Base-by-base conservation (phyloP, 1,140 invertebrate genomes). In the Rhopalosiphum maidis region DNA sequence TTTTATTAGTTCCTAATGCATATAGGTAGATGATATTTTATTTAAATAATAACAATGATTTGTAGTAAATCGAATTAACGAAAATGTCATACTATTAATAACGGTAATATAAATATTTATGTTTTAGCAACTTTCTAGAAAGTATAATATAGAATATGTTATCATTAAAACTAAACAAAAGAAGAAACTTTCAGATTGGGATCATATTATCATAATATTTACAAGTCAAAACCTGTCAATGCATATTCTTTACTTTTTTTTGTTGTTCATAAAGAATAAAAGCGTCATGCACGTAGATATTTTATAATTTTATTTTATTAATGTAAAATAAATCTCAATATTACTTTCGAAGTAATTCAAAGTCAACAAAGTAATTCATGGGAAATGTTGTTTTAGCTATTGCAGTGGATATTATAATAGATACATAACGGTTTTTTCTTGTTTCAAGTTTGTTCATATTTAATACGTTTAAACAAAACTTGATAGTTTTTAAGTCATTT, bases 81-180 rank as follows among this genome's bases (percentile, higher is more conserved):
- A 77, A 77, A n/a, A 77, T 77, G 30, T 77, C n/a, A n/a, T 77
- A 77, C n/a, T 77, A 77, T 77, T 77, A 30, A 6, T 77, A 77
- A 77, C 15, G 15, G 1, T 77, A 77, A 18, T 77, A 77, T 77
- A 77, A 77, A 77, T 77, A 35, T 77, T 77, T 77, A 77, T n/a
- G 60, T 77, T 18, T 77, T 8, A 77, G 15, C 30, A 18, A n/a
- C 60, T 68, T n/a, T 77, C 4, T n/a, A 15, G 30, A 77, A 77
- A 77, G n/a, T 77, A 77, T 68, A 18, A 77, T 77, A 35, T n/a
- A 21, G 15, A 77, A 77, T 77, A 35, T 77, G 5, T 30, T 86
- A 25, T 86, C 25, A 86, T 86, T 86, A 88, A 88, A 51, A 51
- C 25, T 51, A 88, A 88, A 35, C n/a, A 54, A 88, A 88, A 54